Conservation (phyloP, 1,140 invertebrate species). For the Phenacoccus solenopsis region DNA sequence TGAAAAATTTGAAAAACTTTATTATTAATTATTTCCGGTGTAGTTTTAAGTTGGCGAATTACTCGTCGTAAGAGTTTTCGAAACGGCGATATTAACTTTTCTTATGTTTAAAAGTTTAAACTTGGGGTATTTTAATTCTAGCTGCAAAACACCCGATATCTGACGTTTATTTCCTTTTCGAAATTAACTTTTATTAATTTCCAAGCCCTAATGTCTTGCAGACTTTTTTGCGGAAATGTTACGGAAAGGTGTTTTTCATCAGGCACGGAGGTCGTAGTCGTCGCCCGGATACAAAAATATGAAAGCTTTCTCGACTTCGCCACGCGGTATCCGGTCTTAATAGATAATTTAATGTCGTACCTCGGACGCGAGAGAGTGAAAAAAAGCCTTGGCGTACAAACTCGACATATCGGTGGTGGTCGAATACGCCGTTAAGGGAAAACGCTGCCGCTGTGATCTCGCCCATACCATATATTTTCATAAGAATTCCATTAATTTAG, state of each 20-base stretch:
- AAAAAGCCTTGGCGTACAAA: too few species aligned
- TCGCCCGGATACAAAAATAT: not conserved
- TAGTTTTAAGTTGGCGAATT: not conserved
- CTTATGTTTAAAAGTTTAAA: not conserved
- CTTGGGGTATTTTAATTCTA: not conserved
- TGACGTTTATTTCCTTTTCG: not conserved
- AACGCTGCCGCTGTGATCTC: not conserved
- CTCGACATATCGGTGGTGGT: not conserved
- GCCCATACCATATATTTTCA: too few species aligned
- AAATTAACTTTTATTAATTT: constrained; percentile 4
- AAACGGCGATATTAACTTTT: not conserved
- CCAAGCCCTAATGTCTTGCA: not conserved
- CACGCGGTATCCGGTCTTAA: not conserved
- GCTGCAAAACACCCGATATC: not conserved
- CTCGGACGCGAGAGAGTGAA: not conserved
- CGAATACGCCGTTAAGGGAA: not conserved
- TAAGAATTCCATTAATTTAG: too few species aligned
- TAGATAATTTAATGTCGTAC: not conserved
- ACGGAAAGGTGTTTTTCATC: too few species aligned
- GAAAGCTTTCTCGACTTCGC: not conserved
- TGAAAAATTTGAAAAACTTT: not conserved
- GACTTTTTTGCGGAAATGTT: not conserved
- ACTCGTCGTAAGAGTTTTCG: not conserved
- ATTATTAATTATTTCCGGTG: not conserved
- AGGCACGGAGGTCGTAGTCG: too few species aligned